A percentile compares a stretch with the other conserved stretches of the same genome.
phyloP scores from a whole-genome alignment of 2,888 invertebrate species.

The Griposia aprilina region DNA sequence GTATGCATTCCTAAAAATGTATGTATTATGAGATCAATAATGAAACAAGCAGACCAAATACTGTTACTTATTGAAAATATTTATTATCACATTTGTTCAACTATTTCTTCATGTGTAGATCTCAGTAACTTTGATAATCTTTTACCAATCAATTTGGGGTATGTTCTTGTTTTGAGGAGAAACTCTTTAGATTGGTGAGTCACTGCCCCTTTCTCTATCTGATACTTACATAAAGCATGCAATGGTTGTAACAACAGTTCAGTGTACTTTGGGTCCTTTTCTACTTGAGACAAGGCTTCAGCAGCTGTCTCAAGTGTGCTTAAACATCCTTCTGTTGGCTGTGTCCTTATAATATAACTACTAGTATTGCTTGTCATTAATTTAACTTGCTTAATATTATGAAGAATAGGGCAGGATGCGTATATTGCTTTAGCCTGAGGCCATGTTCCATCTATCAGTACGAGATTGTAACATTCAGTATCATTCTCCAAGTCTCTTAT shows the following conservation, averaged over 20 bases:
- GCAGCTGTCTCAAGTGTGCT: conserved; percentile 97
- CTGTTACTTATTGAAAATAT: conserved; percentile 20
- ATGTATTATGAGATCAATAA: neutral
- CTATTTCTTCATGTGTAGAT: conserved; percentile 78
- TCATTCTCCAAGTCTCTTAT: conserved; percentile 89
- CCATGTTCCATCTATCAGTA: conserved; percentile 98
- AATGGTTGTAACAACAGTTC: conserved; percentile 94
- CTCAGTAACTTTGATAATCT: conserved; percentile 90
- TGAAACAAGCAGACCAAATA: neutral
- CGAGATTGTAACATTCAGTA: conserved; percentile 92
- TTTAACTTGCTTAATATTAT: conserved; percentile 95
- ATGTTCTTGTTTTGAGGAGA: conserved; percentile 94
- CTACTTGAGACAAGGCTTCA: conserved; percentile 94
- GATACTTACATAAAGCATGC: conserved; percentile 95
- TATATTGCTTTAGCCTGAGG: conserved; percentile 98
- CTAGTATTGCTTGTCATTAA: conserved; percentile 93
- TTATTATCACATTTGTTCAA: conserved; percentile 41
- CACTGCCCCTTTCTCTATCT: conserved; percentile 97
- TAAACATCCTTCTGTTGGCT: conserved; percentile 97
- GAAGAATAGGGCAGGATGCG: conserved; percentile 94
- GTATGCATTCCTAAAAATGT: neutral
- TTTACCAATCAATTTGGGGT: conserved; percentile 95
- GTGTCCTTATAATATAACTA: conserved; percentile 97
- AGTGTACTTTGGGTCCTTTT: conserved; percentile 92
- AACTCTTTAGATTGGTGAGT: conserved; percentile 98